Percentiles rank a stretch among this genome's conserved stretches.
phyloP scores from a whole-genome alignment of 2,797 vertebrate genomes.

The Phalloptychus januarius region DNA sequence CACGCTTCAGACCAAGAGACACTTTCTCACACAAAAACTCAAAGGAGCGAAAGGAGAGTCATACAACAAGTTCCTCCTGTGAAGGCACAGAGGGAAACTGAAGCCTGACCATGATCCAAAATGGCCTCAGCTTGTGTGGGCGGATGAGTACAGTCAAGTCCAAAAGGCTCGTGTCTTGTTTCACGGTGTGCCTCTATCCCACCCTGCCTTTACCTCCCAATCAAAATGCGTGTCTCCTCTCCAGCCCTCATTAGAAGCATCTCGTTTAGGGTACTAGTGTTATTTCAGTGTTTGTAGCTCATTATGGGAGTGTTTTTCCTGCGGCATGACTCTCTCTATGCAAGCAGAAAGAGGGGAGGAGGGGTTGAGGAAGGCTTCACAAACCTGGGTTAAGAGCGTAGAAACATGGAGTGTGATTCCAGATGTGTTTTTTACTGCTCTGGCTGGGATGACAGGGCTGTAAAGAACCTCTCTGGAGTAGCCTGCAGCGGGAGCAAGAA shows the following conservation, averaged over 20 bases:
- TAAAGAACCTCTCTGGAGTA: conserved; percentile 72
- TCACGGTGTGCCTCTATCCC: conserved; percentile 20
- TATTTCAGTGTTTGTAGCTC: conserved; percentile 79
- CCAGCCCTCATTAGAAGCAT: conserved; percentile 74
- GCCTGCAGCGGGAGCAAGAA: conserved; percentile 49
- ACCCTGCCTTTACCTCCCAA: neutral
- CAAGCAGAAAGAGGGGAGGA: conserved; percentile 14
- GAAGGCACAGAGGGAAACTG: conserved; percentile 45
- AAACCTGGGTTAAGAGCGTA: conserved; percentile 64
- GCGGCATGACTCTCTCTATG: conserved; percentile 49
- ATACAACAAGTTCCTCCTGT: conserved; percentile 48
- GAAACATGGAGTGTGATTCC: conserved; percentile 78
- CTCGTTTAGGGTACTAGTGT: conserved; percentile 75
- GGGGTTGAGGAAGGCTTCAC: conserved; percentile 48
- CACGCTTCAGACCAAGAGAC: conserved; percentile 73
- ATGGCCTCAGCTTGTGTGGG: conserved; percentile 64
- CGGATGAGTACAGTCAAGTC: conserved; percentile 53
- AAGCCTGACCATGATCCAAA: conserved; percentile 63
- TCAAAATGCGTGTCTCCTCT: conserved; percentile 41
- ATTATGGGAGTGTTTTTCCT: conserved; percentile 75
- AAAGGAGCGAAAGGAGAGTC: conserved; percentile 52
- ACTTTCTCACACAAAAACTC: conserved; percentile 76
- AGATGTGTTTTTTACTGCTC: conserved; percentile 83
- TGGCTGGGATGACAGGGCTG: conserved; percentile 75
- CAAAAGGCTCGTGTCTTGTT: conserved; percentile 62